These are phyloP conservation scores for Heliangelus exortis DNA, from an alignment of 2,797 vertebrate species.

Conservation along the genomic window DNA sequence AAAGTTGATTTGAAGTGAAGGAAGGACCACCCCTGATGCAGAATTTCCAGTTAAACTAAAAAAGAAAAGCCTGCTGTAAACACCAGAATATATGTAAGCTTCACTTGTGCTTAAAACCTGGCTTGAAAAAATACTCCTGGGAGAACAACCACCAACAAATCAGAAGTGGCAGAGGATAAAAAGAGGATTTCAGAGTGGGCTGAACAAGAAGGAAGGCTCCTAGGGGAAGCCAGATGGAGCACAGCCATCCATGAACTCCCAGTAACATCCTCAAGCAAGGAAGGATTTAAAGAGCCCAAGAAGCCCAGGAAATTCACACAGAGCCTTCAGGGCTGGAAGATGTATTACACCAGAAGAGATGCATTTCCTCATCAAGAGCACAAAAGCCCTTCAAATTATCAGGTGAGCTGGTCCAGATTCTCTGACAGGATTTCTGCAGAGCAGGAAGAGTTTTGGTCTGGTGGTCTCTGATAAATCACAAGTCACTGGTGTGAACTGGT, in stretches of 20 bases:
- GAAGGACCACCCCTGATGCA: constrained; percentile 25
- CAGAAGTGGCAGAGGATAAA: constrained; percentile 57
- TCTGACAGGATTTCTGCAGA: neutral
- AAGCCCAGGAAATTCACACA: constrained; percentile 23
- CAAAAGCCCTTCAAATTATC: constrained; percentile 12
- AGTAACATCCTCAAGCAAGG: neutral
- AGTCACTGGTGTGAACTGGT: neutral
- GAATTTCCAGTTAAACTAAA: neutral
- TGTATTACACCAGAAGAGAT: neutral
- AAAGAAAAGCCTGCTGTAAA: neutral
- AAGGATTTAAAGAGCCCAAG: constrained; percentile 18
- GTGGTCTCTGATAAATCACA: neutral
- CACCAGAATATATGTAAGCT: neutral
- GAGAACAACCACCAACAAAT: constrained; percentile 46
- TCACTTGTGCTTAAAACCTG: neutral
- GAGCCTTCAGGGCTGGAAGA: neutral
- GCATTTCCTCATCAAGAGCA: neutral
- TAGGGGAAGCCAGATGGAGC: neutral
- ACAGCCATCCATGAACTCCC: neutral
- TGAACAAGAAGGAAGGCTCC: neutral
- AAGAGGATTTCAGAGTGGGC: constrained; percentile 5
- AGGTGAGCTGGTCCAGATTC: neutral
- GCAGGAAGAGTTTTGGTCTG: neutral
- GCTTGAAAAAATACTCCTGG: neutral
- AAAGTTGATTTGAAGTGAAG: constrained; percentile 7